Evolutionary conservation across 2,888 invertebrate species (phyloP).

Genomic region (Hemistola chrysoprasaria): DNA sequence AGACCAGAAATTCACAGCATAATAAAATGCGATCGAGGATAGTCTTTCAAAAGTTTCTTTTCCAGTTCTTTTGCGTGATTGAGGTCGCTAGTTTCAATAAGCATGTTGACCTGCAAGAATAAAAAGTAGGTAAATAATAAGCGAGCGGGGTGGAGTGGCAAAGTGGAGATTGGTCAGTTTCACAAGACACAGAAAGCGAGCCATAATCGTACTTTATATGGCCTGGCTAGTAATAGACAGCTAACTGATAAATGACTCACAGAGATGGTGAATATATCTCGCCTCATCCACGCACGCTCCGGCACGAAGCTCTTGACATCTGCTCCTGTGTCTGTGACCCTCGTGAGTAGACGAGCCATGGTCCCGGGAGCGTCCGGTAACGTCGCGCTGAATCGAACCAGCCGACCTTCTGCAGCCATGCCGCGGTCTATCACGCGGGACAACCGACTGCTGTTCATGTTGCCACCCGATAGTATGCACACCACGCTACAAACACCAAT

Average conservation of each 20-base stretch:
- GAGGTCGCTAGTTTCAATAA: conserved; percentile 48
- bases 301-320: conserved; percentile 95
- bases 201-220: too few relatives aligned
- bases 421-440: conserved; percentile 92
- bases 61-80: conserved; percentile 50
- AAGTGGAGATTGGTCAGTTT: too few relatives aligned
- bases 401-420: conserved; percentile 90
- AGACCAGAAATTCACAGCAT: conserved; percentile 28
- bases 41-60: conserved; percentile 47
- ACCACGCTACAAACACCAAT: conserved; percentile 84
- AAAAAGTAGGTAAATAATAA: too few relatives aligned
- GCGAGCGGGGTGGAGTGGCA: too few relatives aligned
- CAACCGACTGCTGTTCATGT: conserved; percentile 92
- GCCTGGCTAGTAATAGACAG: too few relatives aligned
- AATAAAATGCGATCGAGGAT: conserved; percentile 43
- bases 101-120: conserved; percentile 47
- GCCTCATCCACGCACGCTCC: conserved; percentile 93
- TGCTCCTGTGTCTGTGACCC: conserved; percentile 87
- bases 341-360: conserved; percentile 88
- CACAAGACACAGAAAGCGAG: too few relatives aligned
- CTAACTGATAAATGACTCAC: too few relatives aligned
- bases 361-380: conserved; percentile 91
- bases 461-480: conserved; percentile 90
- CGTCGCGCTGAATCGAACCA: conserved; percentile 68
- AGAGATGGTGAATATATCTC: conserved; percentile 85